These are phyloP conservation scores for Drosophila sturtevanti DNA, from an alignment of 1,140 invertebrate genomes.

Conservation along the genomic window DNA sequence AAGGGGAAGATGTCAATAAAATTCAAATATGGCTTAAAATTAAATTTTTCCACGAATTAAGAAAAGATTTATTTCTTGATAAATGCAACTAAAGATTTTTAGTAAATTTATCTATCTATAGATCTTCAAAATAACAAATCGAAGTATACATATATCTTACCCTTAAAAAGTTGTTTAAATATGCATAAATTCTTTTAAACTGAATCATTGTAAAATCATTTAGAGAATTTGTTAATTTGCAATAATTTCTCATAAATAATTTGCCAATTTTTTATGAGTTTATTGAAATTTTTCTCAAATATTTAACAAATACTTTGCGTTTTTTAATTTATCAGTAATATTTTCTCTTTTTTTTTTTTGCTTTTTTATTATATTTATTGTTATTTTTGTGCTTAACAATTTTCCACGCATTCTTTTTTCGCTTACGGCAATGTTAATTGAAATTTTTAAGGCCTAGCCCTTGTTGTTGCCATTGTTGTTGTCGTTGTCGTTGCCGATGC, in stretches of 20 bases:
- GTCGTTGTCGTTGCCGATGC: slow-evolving; percentile 15
- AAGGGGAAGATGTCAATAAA: not conserved
- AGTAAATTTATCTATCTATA: too few relatives aligned
- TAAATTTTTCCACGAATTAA: too few relatives aligned
- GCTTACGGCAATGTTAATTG: slow-evolving; percentile 63
- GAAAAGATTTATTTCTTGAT: too few relatives aligned
- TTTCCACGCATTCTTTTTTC: slow-evolving; percentile 41
- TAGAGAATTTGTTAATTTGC: not conserved
- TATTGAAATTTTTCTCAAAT: not conserved
- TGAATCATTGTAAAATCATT: too few relatives aligned
- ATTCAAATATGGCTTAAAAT: too few relatives aligned
- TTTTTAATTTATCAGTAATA: not conserved
- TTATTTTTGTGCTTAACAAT: slow-evolving; percentile 21
- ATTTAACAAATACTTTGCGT: not conserved
- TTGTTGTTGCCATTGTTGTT: slow-evolving; percentile 25
- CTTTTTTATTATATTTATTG: slow-evolving; percentile 32
- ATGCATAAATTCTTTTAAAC: too few relatives aligned
- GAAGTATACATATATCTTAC: not conserved
- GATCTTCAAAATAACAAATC: not conserved
- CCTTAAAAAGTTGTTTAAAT: too few relatives aligned
- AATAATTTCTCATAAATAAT: not conserved
- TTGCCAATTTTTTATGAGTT: not conserved
- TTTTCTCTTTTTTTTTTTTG: slow-evolving; percentile 29
- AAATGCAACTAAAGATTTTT: too few relatives aligned
- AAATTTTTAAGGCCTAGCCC: slow-evolving; percentile 67